Percentiles rank a stretch among this genome's conserved stretches.
Conservation (phyloP, 2,113 vertebrate species). For the Megaceryle torquata region DNA sequence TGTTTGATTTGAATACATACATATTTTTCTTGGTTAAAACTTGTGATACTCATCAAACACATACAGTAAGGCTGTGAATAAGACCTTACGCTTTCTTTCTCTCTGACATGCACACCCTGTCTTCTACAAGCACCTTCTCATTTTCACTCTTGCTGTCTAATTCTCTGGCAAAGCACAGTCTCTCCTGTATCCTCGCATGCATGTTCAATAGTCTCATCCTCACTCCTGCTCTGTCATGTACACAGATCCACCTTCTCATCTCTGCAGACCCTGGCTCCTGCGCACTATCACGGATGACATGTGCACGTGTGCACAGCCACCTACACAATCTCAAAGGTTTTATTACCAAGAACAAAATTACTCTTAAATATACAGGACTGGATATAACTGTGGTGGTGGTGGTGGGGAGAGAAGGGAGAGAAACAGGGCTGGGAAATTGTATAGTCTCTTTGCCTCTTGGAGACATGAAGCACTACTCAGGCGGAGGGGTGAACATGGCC, state of each 20-base stretch:
- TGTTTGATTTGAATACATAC: constrained; percentile 68
- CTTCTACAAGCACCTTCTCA: background rate
- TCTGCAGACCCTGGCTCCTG: background rate
- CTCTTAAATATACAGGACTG: background rate
- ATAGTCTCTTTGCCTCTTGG: background rate
- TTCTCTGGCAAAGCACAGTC: background rate
- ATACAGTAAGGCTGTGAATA: constrained; percentile 25
- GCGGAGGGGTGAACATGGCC: background rate
- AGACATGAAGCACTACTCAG: background rate
- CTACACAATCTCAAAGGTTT: rapidly evolving
- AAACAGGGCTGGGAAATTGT: background rate
- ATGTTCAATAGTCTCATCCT: background rate
- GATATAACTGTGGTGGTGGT: background rate
- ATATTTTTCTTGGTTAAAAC: constrained; percentile 63
- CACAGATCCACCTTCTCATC: background rate
- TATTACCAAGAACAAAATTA: background rate
- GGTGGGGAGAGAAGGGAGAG: background rate
- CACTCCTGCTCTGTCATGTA: background rate
- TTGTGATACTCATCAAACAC: constrained; percentile 61
- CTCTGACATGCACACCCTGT: background rate
- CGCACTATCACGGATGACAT: rapidly evolving
- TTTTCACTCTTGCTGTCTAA: background rate
- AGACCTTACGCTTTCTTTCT: constrained; percentile 25
- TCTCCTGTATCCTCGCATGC: background rate
- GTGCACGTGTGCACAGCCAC: background rate